Conservation (phyloP, 2,797 vertebrate genomes). For the Lutjanus argentimaculatus region DNA sequence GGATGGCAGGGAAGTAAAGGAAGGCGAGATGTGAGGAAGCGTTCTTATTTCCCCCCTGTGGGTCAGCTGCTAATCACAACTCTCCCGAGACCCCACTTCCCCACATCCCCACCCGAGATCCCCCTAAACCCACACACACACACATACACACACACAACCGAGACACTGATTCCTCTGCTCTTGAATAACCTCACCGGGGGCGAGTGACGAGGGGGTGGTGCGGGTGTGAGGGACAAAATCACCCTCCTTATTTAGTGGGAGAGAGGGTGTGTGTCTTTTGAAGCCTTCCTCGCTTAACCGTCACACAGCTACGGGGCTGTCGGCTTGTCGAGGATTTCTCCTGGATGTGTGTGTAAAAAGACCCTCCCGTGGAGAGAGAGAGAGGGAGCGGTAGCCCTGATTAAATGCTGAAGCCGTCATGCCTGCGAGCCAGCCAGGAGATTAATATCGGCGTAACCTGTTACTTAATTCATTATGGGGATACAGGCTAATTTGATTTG, state of each 20-base stretch:
- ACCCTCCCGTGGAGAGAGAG: constrained; percentile 65
- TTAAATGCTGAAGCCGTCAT: constrained; percentile 99
- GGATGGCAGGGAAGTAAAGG: constrained; percentile 69
- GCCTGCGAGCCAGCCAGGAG: constrained; percentile 98
- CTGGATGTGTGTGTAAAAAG: constrained; percentile 85
- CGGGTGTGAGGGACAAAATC: constrained; percentile 85
- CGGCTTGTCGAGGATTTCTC: constrained; percentile 97
- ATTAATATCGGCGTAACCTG: constrained; percentile 99
- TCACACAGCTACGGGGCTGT: constrained; percentile 76
- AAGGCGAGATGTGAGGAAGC: constrained; percentile 68
- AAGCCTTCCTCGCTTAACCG: constrained; percentile 69
- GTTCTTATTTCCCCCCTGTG: constrained; percentile 88
- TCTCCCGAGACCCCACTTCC: constrained; percentile 91
- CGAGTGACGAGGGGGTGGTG: constrained; percentile 83
- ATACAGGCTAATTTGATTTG: constrained; percentile 99
- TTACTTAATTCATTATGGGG: constrained; percentile 99
- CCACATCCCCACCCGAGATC: constrained; percentile 34
- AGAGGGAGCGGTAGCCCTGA: constrained; percentile 86
- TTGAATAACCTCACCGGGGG: constrained; percentile 99
- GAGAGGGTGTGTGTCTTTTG: constrained; percentile 65
- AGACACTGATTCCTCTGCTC: constrained; percentile 91
- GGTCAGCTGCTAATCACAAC: constrained; percentile 99
- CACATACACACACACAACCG: constrained; percentile 45
- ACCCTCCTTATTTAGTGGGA: constrained; percentile 91
- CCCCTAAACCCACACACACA: constrained; percentile 32